Percentiles rank a stretch among this genome's conserved stretches.
Evolutionary conservation across 2,113 vertebrate species (phyloP).

Genomic region (Callopanchax toddi): DNA sequence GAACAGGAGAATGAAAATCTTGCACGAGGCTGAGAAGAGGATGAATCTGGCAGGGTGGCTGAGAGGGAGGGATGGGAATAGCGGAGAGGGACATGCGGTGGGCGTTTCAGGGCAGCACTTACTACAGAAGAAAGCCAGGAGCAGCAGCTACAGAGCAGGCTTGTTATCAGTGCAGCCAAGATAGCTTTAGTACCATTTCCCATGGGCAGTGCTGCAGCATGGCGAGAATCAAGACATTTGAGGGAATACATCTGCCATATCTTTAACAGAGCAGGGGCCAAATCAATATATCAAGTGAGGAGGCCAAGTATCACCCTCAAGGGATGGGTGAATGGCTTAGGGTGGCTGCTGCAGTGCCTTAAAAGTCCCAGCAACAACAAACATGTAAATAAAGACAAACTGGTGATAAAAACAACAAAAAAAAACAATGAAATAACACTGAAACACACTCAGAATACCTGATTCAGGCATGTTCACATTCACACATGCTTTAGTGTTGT

Average conservation of each 20-base stretch:
- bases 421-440: neutral
- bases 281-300: conserved; percentile 53
- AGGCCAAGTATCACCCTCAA: conserved; percentile 35
- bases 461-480: conserved; percentile 9
- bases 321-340: conserved; percentile 26
- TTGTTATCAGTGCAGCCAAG: conserved; percentile 51
- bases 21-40: conserved; percentile 12
- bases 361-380: conserved; percentile 3
- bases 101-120: conserved; percentile 44
- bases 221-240: conserved; percentile 50
- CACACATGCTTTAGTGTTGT: neutral
- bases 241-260: conserved; percentile 49
- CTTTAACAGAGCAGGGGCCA: conserved; percentile 39
- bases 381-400: neutral
- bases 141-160: conserved; percentile 42
- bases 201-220: conserved; percentile 21
- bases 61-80: conserved; percentile 20
- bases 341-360: neutral
- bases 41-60: conserved; percentile 31
- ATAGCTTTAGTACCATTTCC: conserved; percentile 22
- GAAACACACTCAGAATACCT: conserved; percentile 9
- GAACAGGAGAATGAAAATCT: conserved; percentile 26
- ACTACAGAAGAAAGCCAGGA: conserved; percentile 45
- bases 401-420: conserved; percentile 3
- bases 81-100: conserved; percentile 35